Conservation (phyloP, 2,888 invertebrate species). For the Lycaena phlaeas region DNA sequence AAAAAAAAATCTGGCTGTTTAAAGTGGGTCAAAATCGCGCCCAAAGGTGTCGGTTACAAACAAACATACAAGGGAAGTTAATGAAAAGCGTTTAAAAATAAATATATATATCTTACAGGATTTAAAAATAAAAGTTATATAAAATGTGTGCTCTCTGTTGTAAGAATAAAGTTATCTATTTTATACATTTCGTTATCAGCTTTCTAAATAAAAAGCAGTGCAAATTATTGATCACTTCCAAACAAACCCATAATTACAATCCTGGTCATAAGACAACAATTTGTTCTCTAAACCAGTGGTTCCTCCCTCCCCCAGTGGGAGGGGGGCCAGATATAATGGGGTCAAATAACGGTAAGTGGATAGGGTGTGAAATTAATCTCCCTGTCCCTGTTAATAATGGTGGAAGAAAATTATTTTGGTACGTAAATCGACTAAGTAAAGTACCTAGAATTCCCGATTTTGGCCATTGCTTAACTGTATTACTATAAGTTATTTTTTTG, state of each 20-base stretch:
- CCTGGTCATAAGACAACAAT: not conserved
- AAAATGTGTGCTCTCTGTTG: too few species aligned
- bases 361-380: slow-evolving; percentile 6
- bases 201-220: too few species aligned
- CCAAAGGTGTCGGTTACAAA: too few species aligned
- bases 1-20: too few species aligned
- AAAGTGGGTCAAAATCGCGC: too few species aligned
- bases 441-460: too few species aligned
- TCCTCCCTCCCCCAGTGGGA: not conserved
- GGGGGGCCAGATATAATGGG: not conserved
- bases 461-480: not conserved
- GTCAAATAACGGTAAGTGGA: slow-evolving; percentile 6
- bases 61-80: too few species aligned
- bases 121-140: too few species aligned
- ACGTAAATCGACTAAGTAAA: not conserved
- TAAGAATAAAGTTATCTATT: too few species aligned
- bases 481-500: not conserved
- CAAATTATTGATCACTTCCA: not conserved
- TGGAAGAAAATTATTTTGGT: not conserved
- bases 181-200: too few species aligned
- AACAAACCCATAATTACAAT: not conserved
- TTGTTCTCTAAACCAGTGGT: not conserved
- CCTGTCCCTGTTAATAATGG: slow-evolving; percentile 1
- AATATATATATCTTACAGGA: too few species aligned
- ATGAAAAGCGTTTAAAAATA: too few species aligned